Percentiles rank a stretch among this genome's conserved stretches.
Conservation (phyloP, 2,797 vertebrate species). For the Myotis myotis region DNA sequence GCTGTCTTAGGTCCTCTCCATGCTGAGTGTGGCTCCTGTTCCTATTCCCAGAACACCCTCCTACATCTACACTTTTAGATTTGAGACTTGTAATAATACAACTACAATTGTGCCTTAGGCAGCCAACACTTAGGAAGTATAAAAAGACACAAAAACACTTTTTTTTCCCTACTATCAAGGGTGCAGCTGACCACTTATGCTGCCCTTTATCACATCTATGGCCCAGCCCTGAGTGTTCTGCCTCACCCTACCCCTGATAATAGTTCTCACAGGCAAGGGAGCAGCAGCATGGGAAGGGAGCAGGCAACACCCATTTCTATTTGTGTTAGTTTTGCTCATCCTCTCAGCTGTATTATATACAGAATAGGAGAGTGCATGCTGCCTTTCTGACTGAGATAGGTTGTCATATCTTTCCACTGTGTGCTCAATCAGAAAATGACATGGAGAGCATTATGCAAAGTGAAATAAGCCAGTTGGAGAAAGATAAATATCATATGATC, state of each 20-base stretch:
- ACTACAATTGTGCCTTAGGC: background rate
- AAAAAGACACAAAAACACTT: background rate
- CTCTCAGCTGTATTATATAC: background rate
- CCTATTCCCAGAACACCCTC: background rate
- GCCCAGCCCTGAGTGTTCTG: background rate
- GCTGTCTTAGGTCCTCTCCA: background rate
- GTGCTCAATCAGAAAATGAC: background rate
- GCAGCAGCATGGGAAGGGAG: background rate
- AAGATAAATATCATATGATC: too few relatives aligned
- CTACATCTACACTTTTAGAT: background rate
- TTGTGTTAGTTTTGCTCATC: rapidly evolving
- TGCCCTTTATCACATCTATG: background rate
- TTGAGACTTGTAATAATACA: background rate
- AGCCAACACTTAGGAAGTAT: background rate
- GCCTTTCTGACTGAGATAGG: background rate
- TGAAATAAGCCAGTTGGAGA: too few relatives aligned
- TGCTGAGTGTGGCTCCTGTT: background rate
- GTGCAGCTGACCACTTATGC: background rate
- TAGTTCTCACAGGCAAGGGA: background rate
- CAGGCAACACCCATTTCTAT: background rate
- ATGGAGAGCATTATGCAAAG: too few relatives aligned
- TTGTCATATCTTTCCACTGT: background rate
- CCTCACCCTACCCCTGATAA: background rate
- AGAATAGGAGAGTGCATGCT: background rate
- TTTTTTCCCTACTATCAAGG: background rate